These are phyloP conservation scores for Isichthys henryi DNA, from an alignment of 2,113 vertebrate species.

Conservation along the genomic window DNA sequence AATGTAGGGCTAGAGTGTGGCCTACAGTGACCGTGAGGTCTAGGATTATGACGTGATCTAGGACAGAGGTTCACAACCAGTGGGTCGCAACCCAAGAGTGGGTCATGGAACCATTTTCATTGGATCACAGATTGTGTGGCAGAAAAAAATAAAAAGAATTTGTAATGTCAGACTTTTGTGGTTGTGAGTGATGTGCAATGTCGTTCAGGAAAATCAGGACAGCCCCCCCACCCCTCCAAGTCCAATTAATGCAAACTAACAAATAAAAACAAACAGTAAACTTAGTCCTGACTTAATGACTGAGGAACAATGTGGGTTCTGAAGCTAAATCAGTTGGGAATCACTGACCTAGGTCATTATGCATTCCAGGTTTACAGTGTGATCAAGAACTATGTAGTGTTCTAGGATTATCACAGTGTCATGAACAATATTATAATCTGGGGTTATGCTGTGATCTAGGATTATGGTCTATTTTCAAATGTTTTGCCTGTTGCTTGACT, in stretches of 20 bases:
- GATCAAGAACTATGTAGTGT: background rate
- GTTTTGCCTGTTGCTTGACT: background rate
- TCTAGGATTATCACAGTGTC: background rate
- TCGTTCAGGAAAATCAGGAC: background rate
- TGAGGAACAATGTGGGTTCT: background rate
- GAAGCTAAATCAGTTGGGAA: background rate
- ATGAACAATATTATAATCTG: background rate
- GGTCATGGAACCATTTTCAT: too few relatives aligned
- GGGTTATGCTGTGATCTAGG: background rate
- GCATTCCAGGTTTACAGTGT: background rate
- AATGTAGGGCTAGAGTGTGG: background rate
- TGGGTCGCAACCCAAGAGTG: too few relatives aligned
- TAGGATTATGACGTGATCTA: background rate
- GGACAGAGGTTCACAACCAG: background rate
- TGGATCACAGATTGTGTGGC: too few relatives aligned
- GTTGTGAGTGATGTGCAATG: too few relatives aligned
- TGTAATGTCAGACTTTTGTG: too few relatives aligned
- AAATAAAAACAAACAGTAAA: background rate
- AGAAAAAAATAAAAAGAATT: too few relatives aligned
- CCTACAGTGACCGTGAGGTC: background rate
- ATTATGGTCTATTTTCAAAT: background rate
- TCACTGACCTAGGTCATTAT: background rate
- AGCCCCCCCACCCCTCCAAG: background rate
- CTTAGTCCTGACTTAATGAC: background rate
- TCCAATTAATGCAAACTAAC: background rate